Evolutionary conservation across 2,888 invertebrate genomes (phyloP).

Genomic region (Aphodius sticticus): DNA sequence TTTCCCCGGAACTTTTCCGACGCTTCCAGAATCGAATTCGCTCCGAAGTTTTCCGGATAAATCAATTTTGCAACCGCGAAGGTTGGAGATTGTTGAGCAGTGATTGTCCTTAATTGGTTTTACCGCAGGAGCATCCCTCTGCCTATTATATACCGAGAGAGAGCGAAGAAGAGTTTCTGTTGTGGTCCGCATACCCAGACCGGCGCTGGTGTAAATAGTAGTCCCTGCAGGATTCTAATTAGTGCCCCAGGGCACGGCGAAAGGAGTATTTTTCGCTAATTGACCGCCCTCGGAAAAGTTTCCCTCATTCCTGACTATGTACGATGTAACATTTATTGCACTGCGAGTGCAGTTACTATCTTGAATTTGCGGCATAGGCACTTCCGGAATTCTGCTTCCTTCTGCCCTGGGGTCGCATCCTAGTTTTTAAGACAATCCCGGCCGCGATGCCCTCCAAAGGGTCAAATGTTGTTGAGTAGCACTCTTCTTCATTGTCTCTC

Average conservation of each 20-base stretch:
- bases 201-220: background rate
- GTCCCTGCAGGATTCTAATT: background rate
- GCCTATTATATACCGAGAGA: background rate
- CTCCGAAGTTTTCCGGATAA: conserved; percentile 8
- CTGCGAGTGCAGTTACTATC: background rate
- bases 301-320: background rate
- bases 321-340: background rate
- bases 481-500: no score
- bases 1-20: background rate
- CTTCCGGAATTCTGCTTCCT: background rate
- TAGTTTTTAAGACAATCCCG: background rate
- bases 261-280: background rate
- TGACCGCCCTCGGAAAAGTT: background rate
- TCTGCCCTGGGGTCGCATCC: background rate
- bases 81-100: conserved; percentile 14
- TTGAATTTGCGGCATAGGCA: background rate
- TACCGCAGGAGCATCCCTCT: background rate
- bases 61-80: conserved; percentile 16
- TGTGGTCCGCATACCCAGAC: background rate
- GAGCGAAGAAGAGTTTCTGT: background rate
- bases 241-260: background rate
- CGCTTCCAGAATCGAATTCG: background rate
- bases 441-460: no score
- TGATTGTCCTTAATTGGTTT: conserved; percentile 23
- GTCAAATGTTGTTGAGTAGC: no score